A percentile compares a stretch with the other conserved stretches of the same genome.
phyloP scores from a whole-genome alignment of 2,797 vertebrate genomes.

The Gymnoscopelus microlampas region DNA sequence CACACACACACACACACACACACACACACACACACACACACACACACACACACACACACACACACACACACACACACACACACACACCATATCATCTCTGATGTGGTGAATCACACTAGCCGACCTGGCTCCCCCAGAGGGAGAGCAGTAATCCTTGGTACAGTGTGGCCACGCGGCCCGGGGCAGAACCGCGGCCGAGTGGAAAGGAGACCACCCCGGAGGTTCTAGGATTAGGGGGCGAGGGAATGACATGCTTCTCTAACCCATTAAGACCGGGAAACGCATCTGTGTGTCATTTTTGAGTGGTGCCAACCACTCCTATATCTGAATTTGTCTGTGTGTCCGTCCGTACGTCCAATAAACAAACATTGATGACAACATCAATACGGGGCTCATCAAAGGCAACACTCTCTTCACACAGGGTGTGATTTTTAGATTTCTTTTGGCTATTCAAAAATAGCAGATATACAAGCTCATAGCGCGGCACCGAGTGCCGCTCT shows the following conservation, averaged over 20 bases:
- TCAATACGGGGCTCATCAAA: too few relatives aligned
- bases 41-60: slow-evolving; percentile 50
- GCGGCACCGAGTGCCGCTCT: too few relatives aligned
- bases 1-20: slow-evolving; percentile 8
- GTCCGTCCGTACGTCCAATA: too few relatives aligned
- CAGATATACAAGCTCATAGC: too few relatives aligned
- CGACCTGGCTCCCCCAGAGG: slow-evolving; percentile 48
- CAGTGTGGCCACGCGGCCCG: background rate
- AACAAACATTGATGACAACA: too few relatives aligned
- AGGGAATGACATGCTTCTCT: slow-evolving; percentile 1
- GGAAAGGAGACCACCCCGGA: background rate
- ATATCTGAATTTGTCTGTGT: too few relatives aligned
- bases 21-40: slow-evolving; percentile 58
- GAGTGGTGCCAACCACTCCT: too few relatives aligned
- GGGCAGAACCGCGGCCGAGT: background rate
- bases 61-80: background rate
- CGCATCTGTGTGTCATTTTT: too few relatives aligned
- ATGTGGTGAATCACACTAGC: slow-evolving; percentile 60
- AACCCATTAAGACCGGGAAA: too few relatives aligned
- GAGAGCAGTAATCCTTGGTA: background rate
- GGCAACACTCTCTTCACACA: too few relatives aligned
- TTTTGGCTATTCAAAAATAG: too few relatives aligned
- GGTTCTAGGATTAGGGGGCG: background rate
- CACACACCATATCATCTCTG: slow-evolving; percentile 52
- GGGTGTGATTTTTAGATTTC: too few relatives aligned